Evolutionary conservation across 2,797 vertebrate species (phyloP).

Genomic region (Valencia hispanica): DNA sequence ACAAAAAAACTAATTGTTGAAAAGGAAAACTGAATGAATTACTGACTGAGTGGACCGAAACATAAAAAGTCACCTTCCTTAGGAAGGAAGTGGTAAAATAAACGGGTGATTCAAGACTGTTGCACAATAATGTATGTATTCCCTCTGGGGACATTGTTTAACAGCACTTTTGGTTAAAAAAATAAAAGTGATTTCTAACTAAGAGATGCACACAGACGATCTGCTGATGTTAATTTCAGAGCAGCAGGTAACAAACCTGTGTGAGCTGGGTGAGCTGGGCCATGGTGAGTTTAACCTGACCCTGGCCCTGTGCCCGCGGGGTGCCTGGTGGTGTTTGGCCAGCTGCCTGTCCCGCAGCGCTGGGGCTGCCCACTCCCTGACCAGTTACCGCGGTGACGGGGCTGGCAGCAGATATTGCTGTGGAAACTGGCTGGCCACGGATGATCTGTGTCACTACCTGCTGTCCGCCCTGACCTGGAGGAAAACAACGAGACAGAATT

Average conservation of each 20-base stretch:
- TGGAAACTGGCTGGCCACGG: slow-evolving; percentile 92
- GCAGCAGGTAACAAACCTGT: slow-evolving; percentile 76
- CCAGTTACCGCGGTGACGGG: slow-evolving; percentile 79
- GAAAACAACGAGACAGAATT: slow-evolving; percentile 3
- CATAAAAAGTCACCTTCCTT: not conserved
- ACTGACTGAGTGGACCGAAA: not conserved
- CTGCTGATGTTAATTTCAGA: not conserved
- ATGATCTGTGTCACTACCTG: slow-evolving; percentile 96
- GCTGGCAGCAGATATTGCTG: slow-evolving; percentile 85
- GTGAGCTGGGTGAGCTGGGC: slow-evolving; percentile 94
- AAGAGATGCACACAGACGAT: not conserved
- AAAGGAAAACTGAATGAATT: not conserved
- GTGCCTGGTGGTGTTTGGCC: slow-evolving; percentile 74
- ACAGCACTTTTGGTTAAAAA: not conserved
- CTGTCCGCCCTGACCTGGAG: slow-evolving; percentile 86
- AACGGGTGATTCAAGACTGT: not conserved
- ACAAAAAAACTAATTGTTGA: not conserved
- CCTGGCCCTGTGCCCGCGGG: slow-evolving; percentile 88
- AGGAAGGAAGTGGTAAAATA: not conserved
- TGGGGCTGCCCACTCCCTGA: slow-evolving; percentile 79
- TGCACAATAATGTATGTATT: not conserved
- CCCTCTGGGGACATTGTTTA: not conserved
- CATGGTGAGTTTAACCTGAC: slow-evolving; percentile 95
- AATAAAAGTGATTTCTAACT: not conserved
- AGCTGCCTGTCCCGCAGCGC: slow-evolving; percentile 69